A percentile compares a stretch with the other conserved stretches of the same genome.
Conservation (phyloP, 2,113 vertebrate genomes). For the Rhinolophus ferrumequinum region DNA sequence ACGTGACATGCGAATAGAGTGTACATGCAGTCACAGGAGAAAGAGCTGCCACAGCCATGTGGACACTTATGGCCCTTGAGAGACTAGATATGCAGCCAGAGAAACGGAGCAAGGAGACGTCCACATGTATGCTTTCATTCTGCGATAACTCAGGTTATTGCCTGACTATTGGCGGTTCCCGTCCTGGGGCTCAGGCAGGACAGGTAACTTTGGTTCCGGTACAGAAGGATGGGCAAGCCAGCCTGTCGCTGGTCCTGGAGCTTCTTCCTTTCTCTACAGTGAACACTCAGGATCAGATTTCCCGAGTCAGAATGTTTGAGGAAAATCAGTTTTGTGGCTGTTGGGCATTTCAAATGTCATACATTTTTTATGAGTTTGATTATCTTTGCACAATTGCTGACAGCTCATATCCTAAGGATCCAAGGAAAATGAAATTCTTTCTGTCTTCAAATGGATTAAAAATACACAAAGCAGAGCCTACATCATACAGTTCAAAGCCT, state of each 20-base stretch:
- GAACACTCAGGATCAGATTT: background rate
- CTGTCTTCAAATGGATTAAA: background rate
- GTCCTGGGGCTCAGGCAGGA: background rate
- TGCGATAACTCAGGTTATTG: background rate
- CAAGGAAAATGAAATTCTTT: background rate
- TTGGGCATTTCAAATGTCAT: background rate
- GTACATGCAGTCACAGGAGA: background rate
- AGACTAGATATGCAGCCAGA: background rate
- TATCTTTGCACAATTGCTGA: background rate
- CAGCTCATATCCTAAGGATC: background rate
- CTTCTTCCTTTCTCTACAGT: background rate
- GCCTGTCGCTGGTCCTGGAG: too few species aligned
- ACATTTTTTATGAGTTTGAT: background rate
- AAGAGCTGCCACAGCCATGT: background rate
- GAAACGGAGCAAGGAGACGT: too few species aligned
- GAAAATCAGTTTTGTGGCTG: background rate
- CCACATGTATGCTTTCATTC: background rate
- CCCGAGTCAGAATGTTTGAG: background rate
- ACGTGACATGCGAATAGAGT: background rate
- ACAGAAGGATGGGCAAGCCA: rapidly evolving
- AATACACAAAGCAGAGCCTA: background rate
- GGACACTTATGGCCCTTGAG: too few species aligned
- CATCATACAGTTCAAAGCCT: background rate
- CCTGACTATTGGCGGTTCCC: background rate
- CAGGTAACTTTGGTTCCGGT: background rate